Evolutionary conservation across 37 sponge, comb jelly and placozoan genomes (phyloP).

Genomic region (Crambe crambe): DNA sequence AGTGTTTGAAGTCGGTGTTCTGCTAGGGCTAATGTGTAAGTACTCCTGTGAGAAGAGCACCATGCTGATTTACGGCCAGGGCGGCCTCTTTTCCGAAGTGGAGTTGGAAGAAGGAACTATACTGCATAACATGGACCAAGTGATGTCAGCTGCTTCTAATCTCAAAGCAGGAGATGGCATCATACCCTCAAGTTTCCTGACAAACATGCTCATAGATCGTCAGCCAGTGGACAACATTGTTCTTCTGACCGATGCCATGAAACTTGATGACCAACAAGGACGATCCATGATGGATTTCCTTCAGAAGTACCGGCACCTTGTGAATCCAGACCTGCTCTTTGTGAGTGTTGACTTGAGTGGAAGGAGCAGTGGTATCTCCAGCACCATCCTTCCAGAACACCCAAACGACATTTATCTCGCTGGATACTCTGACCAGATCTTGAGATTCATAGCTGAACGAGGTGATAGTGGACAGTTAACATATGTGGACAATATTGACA

Average conservation of each 20-base stretch:
- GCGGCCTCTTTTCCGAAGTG: constrained; percentile 46
- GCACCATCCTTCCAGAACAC: constrained; percentile 70
- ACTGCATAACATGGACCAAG: constrained; percentile 72
- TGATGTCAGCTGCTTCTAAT: constrained; percentile 16
- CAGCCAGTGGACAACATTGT: constrained; percentile 82
- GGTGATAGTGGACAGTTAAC: constrained; percentile 89
- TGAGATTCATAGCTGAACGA: constrained; percentile 95
- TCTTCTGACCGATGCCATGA: constrained; percentile 63
- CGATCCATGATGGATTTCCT: constrained; percentile 68
- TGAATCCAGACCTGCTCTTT: constrained; percentile 90
- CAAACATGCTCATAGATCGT: constrained; percentile 42
- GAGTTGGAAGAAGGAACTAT: constrained; percentile 80
- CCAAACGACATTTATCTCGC: constrained; percentile 89
- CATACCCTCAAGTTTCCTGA: constrained; percentile 47
- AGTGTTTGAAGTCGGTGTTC: constrained; percentile 78
- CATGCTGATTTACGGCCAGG: constrained; percentile 68
- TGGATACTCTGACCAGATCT: constrained; percentile 97
- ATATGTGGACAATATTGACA: constrained; percentile 93
- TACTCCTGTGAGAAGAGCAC: constrained; percentile 92
- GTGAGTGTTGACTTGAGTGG: constrained; percentile 93
- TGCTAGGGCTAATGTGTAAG: constrained; percentile 98
- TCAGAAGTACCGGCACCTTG: constrained; percentile 84
- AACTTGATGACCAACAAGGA: constrained; percentile 41
- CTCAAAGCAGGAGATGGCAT: constrained; percentile 28
- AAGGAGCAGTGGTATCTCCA: constrained; percentile 42